phyloP scores from a whole-genome alignment of 2,797 vertebrate species.

The Muraenolepis orangiensis region DNA sequence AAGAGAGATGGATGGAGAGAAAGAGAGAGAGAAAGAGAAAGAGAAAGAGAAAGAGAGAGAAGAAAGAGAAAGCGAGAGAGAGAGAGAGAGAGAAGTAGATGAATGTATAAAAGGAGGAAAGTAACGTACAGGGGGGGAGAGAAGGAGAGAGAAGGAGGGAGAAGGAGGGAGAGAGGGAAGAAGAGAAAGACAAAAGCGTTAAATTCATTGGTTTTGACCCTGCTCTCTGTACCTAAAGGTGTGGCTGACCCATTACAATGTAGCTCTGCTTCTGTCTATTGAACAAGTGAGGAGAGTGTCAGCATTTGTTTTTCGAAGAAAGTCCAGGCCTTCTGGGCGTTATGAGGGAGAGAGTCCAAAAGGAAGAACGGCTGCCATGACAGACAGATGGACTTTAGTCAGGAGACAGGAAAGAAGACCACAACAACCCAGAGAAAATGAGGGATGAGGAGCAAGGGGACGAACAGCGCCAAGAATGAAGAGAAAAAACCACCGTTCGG shows the following conservation, averaged over 20 bases:
- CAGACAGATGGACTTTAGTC: neutral
- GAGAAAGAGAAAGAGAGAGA: neutral
- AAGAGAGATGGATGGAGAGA: too few relatives aligned
- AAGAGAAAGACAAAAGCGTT: neutral
- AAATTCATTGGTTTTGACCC: too few relatives aligned
- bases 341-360: neutral
- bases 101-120: too few relatives aligned
- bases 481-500: neutral
- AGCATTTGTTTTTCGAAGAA: too few relatives aligned
- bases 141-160: neutral
- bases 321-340: neutral
- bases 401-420: slow-evolving; percentile 11
- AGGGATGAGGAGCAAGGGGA: neutral
- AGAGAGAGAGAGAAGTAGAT: too few relatives aligned
- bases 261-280: too few relatives aligned
- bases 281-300: too few relatives aligned
- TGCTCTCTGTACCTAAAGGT: too few relatives aligned
- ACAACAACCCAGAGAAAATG: neutral
- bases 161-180: neutral
- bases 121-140: neutral
- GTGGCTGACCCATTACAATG: too few relatives aligned
- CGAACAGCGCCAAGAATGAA: neutral
- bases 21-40: too few relatives aligned
- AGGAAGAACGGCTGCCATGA: neutral
- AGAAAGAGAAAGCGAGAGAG: too few relatives aligned